Evolutionary conservation across 1,140 invertebrate genomes (phyloP).

Genomic region (Globodera ellingtonae): DNA sequence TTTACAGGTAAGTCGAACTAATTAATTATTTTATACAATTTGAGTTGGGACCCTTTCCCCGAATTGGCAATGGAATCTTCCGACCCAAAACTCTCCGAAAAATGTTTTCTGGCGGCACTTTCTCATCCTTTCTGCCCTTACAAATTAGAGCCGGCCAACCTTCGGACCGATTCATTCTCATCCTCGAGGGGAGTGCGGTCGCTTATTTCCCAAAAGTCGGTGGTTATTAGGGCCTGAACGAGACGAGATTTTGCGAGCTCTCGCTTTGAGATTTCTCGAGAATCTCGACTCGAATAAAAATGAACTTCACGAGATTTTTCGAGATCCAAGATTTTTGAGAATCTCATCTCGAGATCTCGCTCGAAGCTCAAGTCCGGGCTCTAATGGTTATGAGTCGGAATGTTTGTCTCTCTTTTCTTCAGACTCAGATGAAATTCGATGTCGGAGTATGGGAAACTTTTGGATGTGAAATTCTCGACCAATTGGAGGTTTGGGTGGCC

Average conservation of each 20-base stretch:
- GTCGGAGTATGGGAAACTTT: constrained; percentile 60
- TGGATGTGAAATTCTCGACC: constrained; percentile 46
- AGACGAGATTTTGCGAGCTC: too few relatives aligned
- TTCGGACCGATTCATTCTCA: constrained; percentile 50
- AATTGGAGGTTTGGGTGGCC: constrained; percentile 35
- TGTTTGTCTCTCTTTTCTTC: not conserved
- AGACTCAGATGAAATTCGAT: constrained; percentile 52
- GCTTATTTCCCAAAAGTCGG: constrained; percentile 48
- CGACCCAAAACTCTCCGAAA: too few relatives aligned
- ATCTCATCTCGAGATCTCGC: too few relatives aligned
- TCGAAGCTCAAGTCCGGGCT: too few relatives aligned
- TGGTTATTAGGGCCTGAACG: constrained; percentile 6
- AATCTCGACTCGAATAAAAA: not conserved
- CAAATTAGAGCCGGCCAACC: constrained; percentile 37
- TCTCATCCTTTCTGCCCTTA: too few relatives aligned
- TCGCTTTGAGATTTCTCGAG: constrained; percentile 4
- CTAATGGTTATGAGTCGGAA: not conserved
- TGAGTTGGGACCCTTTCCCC: too few relatives aligned
- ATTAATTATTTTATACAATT: too few relatives aligned
- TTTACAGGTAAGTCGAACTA: constrained; percentile 11
- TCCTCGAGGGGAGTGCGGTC: constrained; percentile 55
- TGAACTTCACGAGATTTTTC: too few relatives aligned
- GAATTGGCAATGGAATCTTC: too few relatives aligned
- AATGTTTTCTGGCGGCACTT: not conserved
- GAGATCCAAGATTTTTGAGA: too few relatives aligned